Base-by-base conservation (phyloP, 1,140 invertebrate genomes). In the Harlomillsia oculata region DNA sequence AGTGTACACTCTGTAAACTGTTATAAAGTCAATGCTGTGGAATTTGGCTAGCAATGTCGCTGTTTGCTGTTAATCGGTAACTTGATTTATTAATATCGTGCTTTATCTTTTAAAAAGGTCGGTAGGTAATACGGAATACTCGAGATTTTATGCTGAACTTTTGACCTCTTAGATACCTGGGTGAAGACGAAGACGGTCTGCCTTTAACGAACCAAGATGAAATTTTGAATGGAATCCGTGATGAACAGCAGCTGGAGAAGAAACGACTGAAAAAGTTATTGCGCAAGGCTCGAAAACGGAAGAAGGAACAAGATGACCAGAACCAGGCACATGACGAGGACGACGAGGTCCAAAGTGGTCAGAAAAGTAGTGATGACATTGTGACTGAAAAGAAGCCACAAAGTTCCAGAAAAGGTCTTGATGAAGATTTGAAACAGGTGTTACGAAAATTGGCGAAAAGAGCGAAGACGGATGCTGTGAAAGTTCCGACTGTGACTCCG, bases 261-360 rank as follows among this genome's bases (percentile, higher is more conserved):
- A 23, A 34, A 50, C 49, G 32, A 59, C 44, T 52, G 34, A 50
- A 56, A 37, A 43, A 55, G 58, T 53, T 53, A 37, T 55, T 44
- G 34, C 54, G 49, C 37, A 59, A 66, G 51, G 49, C 37, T 46
- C 34, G 29, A 37, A 51, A 43, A 30, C 37, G 51, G 4, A 53
- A 53, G 34, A 28, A 50, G 48, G 25, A 28, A n/a, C 11, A 20
- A 0, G 48, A 16, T 8, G 34, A 18, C 9, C 16, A n/a, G 11
- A 20, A n/a, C 0, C 14, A 37, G 3, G 5, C 48, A n/a, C 32
- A 13, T n/a, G 14, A 37, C 5, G 21, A 37, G 18, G 32, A 50
- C 16, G 20, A 11, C 2, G 9, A 5, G n/a, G 34, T 13, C 25
- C 5, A 16, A 9, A 23, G 14, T n/a, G 21, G 3, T 20, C n/a